Evolutionary conservation across 2,888 invertebrate genomes (phyloP).

Genomic region (Leucania comma): DNA sequence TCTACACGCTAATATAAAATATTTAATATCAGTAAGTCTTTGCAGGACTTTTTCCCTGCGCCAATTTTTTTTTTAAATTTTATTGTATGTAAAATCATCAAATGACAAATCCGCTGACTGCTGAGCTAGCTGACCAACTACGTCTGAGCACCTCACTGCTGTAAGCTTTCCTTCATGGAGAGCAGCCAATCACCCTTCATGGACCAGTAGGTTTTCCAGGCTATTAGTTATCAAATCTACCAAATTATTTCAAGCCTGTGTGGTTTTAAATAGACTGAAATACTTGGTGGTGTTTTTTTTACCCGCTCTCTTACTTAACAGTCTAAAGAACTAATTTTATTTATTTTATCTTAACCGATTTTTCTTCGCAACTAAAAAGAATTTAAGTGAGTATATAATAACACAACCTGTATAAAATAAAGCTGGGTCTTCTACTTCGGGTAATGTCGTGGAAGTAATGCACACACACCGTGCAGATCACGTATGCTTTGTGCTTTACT

Average conservation of each 20-base stretch:
- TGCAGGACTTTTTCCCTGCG: too few species aligned
- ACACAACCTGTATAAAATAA: conserved; percentile 45
- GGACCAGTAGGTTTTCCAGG: too few species aligned
- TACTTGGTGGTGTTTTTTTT: not conserved
- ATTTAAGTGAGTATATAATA: not conserved
- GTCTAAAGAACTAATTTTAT: not conserved
- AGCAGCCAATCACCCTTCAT: too few species aligned
- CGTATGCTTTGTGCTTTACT: conserved; percentile 48
- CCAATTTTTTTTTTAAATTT: too few species aligned
- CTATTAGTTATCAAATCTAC: not conserved
- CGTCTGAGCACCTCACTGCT: too few species aligned
- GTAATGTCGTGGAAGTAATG: conserved; percentile 63
- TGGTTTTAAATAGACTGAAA: too few species aligned
- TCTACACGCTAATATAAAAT: too few species aligned
- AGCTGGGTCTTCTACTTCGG: conserved; percentile 41
- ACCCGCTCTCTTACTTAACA: not conserved
- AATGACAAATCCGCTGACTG: too few species aligned
- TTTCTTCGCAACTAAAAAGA: not conserved
- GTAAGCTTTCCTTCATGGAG: too few species aligned
- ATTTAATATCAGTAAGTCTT: too few species aligned
- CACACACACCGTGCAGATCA: conserved; percentile 42
- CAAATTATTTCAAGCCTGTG: not conserved
- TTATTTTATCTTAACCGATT: not conserved
- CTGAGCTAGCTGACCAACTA: too few species aligned
- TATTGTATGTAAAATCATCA: too few species aligned